These are phyloP conservation scores for Pseudorasbora parva DNA, from an alignment of 2,113 vertebrate genomes.

Conservation along the genomic window DNA sequence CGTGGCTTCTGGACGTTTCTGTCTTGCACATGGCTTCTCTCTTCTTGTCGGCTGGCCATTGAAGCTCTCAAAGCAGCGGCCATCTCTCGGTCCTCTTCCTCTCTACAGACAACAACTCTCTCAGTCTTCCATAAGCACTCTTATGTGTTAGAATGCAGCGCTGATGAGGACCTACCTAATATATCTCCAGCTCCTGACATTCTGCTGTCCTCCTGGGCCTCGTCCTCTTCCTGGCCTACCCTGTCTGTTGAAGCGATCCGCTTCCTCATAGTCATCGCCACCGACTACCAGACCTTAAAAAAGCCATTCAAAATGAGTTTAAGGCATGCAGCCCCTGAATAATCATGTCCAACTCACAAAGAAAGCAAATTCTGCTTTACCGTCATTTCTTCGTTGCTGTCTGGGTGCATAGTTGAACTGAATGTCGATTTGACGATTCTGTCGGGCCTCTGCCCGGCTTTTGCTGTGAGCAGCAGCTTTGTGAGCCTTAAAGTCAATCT, in stretches of 20 bases:
- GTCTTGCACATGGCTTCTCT: conserved; percentile 78
- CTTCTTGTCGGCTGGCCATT: conserved; percentile 81
- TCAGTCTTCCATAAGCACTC: neutral
- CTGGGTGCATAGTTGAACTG: conserved; percentile 87
- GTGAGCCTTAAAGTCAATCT: conserved; percentile 98
- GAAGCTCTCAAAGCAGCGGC: conserved; percentile 89
- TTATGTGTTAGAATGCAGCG: neutral
- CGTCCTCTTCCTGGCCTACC: conserved; percentile 73
- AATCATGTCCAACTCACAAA: neutral
- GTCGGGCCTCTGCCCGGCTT: conserved; percentile 91
- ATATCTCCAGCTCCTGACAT: conserved; percentile 94
- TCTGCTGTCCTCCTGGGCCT: conserved; percentile 83
- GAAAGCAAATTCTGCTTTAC: conserved; percentile 63
- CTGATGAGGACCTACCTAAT: conserved; percentile 81
- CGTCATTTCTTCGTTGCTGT: conserved; percentile 85
- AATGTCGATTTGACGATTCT: conserved; percentile 96
- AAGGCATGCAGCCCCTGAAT: neutral
- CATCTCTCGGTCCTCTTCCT: conserved; percentile 91
- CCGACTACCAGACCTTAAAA: conserved; percentile 76
- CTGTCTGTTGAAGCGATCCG: conserved; percentile 83
- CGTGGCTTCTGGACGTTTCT: conserved; percentile 75
- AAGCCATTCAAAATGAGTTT: conserved; percentile 5
- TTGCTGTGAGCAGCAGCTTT: conserved; percentile 92
- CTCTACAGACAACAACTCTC: conserved; percentile 71
- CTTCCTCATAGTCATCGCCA: conserved; percentile 91